A percentile compares a stretch with the other conserved stretches of the same genome.
Conservation (phyloP, 2,888 invertebrate genomes). For the Drosophila longiperda region DNA sequence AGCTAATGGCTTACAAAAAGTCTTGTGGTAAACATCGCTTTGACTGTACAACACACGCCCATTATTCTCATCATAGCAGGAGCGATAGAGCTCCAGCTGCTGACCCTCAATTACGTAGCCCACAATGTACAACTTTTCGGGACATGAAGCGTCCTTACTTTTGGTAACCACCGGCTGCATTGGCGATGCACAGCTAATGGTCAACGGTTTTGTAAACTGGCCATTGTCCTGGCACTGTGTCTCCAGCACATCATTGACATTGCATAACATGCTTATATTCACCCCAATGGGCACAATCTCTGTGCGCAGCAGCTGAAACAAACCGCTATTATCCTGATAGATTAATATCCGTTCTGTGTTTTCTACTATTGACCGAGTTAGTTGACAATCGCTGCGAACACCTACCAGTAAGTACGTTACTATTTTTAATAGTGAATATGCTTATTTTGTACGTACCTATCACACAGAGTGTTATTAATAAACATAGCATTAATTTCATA, state of each 20-base stretch:
- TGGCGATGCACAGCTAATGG: slow-evolving; percentile 49
- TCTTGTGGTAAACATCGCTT: slow-evolving; percentile 59
- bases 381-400: slow-evolving; percentile 27
- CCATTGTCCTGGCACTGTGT: slow-evolving; percentile 48
- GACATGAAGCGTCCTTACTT: slow-evolving; percentile 32
- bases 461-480: neutral
- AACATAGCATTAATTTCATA: neutral
- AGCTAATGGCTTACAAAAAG: slow-evolving; percentile 50
- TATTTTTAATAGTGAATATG: neutral
- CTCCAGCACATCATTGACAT: slow-evolving; percentile 36
- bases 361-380: slow-evolving; percentile 35
- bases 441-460: neutral
- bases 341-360: slow-evolving; percentile 55
- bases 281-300: slow-evolving; percentile 50
- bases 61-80: slow-evolving; percentile 45
- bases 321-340: slow-evolving; percentile 48
- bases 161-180: slow-evolving; percentile 24
- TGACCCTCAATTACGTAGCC: slow-evolving; percentile 44
- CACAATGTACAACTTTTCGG: slow-evolving; percentile 39
- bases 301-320: slow-evolving; percentile 44
- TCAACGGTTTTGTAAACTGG: slow-evolving; percentile 27
- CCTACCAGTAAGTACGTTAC: slow-evolving; percentile 3
- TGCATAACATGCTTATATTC: slow-evolving; percentile 53
- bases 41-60: slow-evolving; percentile 50
- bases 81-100: slow-evolving; percentile 57